Base-by-base conservation (phyloP, 2,797 vertebrate genomes). In the Pseudomugil gertrudae region DNA sequence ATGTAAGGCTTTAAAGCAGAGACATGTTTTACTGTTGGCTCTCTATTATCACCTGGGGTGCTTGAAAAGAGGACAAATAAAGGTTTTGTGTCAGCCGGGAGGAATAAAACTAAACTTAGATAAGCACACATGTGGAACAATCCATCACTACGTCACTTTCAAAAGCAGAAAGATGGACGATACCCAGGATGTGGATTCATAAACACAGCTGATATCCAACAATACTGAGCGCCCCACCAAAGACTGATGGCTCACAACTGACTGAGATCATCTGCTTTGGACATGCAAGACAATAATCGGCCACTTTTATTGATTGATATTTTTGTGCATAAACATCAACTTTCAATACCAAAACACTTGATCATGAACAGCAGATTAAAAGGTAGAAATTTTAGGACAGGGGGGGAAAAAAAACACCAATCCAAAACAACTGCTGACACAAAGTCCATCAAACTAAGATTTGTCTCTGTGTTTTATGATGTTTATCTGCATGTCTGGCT, bases 31-130 rank as follows among this genome's bases (percentile, higher is more conserved):
- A 80, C 76, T 71, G 72, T 57, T 43, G 51, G 35, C 68, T 84
- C 78, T 87, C 79, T 47, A 40, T 63, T 69, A 76, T 84, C 83
- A 84, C 73, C 79, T 79, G 68, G 78, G 74, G 79, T 81, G 81
- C 77, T 27, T 67, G 66, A 52, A 47, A 52, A 76, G 52, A 66
- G 54, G 56, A 73, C 48, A 64, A 63, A 72, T 45, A 70, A 59
- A 61, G 66, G 59, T 76, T 74, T 83, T 83, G 77, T 85, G 76
- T 68, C 77, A 54, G 56, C 57, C 51, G 24, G 66, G 56, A 52
- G 75, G 15, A 30, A 57, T 27, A 58, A 77, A 79, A 63, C 51
- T 66, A 32, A 56, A 11, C 50, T 55, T 24, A 51, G 78, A 81
- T 81, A 79, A 81, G 79, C 76, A 57, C 66, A 38, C 63, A 38